phyloP scores from a whole-genome alignment of 2,888 invertebrate genomes.

The Anoncus sp. region DNA sequence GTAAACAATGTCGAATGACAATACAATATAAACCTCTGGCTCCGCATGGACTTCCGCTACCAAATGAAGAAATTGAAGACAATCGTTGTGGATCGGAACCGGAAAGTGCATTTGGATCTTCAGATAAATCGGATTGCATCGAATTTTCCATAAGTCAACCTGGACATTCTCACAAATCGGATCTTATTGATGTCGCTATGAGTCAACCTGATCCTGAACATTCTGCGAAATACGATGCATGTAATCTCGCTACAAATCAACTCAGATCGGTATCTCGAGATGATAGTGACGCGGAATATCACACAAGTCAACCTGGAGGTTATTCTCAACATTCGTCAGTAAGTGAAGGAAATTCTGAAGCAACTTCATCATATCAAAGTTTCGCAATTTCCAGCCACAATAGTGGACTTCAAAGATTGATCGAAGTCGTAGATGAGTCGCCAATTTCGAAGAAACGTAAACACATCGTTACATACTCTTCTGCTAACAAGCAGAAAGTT shows the following conservation, averaged over 20 bases:
- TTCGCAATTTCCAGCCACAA: constrained; percentile 26
- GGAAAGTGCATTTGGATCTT: too few relatives aligned
- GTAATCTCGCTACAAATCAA: constrained; percentile 20
- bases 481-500: constrained; percentile 34
- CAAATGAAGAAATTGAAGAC: too few relatives aligned
- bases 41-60: too few relatives aligned
- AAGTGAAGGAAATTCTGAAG: constrained; percentile 19
- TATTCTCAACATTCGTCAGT: constrained; percentile 35
- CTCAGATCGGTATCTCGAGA: constrained; percentile 10
- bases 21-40: not conserved
- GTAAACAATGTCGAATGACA: constrained; percentile 6
- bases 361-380: constrained; percentile 33
- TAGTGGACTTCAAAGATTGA: constrained; percentile 30
- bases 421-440: constrained; percentile 25
- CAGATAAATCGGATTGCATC: too few relatives aligned
- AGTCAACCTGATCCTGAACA: constrained; percentile 26
- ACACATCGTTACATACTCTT: constrained; percentile 24
- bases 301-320: too few relatives aligned
- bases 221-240: constrained; percentile 9
- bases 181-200: constrained; percentile 10
- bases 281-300: too few relatives aligned
- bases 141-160: too few relatives aligned
- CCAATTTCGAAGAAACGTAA: constrained; percentile 36
- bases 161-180: too few relatives aligned
- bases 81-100: too few relatives aligned